A percentile compares a stretch with the other conserved stretches of the same genome.
phyloP scores from a whole-genome alignment of 2,113 vertebrate genomes.

The Ursus arctos region DNA sequence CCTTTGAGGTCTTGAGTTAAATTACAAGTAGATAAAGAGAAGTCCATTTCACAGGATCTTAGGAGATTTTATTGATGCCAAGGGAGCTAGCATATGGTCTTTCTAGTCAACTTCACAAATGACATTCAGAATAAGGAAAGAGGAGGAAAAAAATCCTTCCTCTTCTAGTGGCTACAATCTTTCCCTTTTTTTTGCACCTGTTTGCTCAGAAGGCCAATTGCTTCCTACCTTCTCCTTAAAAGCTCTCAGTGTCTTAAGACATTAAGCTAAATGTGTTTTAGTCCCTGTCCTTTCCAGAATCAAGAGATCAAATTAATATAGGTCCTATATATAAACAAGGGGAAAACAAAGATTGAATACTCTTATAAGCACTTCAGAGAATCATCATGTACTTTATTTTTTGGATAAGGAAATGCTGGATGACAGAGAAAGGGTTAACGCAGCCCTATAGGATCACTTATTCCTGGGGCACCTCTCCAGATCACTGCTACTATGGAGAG shows the following conservation, averaged over 20 bases:
- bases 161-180: not conserved
- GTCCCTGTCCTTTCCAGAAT: not conserved
- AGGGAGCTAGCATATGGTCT: not conserved
- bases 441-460: not conserved
- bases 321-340: not conserved
- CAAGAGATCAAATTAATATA: slow-evolving; percentile 38
- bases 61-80: not conserved
- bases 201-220: not conserved
- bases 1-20: not conserved
- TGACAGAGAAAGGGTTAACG: not conserved
- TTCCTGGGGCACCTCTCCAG: not conserved
- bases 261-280: not conserved
- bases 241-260: not conserved
- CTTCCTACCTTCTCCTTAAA: not conserved
- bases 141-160: not conserved
- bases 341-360: not conserved
- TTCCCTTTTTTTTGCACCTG: not conserved
- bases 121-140: slow-evolving; percentile 4
- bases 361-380: not conserved
- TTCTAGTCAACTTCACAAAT: not conserved
- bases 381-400: not conserved
- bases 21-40: not conserved
- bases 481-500: not conserved
- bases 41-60: not conserved
- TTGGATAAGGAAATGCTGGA: not conserved